Evolutionary conservation across 2,888 invertebrate genomes (phyloP).

Genomic region (Clepsis dumicolana): DNA sequence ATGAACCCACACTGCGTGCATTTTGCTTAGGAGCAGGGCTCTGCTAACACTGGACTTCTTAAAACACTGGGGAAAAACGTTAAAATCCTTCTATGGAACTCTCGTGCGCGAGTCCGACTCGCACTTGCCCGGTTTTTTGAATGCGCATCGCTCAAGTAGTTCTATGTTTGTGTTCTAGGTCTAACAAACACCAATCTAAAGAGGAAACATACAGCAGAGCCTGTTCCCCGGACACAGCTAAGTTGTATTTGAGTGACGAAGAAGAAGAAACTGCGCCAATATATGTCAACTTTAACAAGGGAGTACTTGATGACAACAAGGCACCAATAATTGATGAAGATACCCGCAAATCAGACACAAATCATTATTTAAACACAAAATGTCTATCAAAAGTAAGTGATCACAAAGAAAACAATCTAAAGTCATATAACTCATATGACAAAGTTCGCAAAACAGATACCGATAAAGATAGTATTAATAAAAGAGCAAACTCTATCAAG

Average conservation of each 20-base stretch:
- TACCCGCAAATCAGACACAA: neutral
- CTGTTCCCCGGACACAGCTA: constrained; percentile 18
- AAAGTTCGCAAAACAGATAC: constrained; percentile 41
- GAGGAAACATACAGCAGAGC: constrained; percentile 7
- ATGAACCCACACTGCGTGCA: no score
- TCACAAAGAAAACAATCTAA: constrained; percentile 34
- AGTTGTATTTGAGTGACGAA: constrained; percentile 37
- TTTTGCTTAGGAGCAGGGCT: no score
- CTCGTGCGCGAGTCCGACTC: no score
- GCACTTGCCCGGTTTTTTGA: no score
- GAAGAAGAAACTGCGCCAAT: constrained; percentile 27
- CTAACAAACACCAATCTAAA: constrained; percentile 6
- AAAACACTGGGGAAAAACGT: no score
- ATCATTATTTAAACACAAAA: constrained; percentile 1
- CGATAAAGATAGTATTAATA: constrained; percentile 40
- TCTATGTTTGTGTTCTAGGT: constrained; percentile 22
- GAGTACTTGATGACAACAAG: constrained; percentile 14
- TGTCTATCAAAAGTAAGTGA: constrained; percentile 1
- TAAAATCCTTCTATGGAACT: no score
- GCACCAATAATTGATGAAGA: neutral
- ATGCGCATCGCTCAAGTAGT: neutral
- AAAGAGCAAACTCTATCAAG: constrained; percentile 45
- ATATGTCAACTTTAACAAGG: constrained; percentile 32
- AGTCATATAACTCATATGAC: constrained; percentile 41
- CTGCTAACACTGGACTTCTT: no score